Evolutionary conservation across 2,797 vertebrate genomes (phyloP).

Genomic region (Falco concolor): DNA sequence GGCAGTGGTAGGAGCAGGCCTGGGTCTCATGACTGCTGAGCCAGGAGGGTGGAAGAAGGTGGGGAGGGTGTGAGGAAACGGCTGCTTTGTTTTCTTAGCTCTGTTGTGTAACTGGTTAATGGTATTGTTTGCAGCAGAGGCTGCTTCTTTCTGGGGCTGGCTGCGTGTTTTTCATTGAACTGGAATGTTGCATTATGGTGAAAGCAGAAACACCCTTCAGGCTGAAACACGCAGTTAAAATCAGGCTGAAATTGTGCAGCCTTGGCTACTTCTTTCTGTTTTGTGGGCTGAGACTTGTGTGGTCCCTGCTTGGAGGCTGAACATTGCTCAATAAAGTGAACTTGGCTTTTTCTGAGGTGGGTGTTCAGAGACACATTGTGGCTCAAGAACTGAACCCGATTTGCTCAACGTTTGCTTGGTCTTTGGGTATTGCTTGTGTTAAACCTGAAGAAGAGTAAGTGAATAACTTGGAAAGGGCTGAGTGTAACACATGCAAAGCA

Average conservation of each 20-base stretch:
- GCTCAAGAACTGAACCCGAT: neutral
- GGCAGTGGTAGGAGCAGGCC: neutral
- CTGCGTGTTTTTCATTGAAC: neutral
- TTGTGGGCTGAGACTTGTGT: neutral
- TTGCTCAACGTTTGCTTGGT: neutral
- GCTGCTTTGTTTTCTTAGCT: slow-evolving; percentile 28
- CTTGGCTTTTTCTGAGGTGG: neutral
- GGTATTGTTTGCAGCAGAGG: slow-evolving; percentile 12
- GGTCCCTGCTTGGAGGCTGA: neutral
- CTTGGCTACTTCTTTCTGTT: neutral
- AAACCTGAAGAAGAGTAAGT: neutral
- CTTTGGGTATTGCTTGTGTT: neutral
- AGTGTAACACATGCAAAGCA: neutral
- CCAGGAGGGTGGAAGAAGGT: neutral
- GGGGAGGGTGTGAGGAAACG: slow-evolving; percentile 5
- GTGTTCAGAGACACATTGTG: neutral
- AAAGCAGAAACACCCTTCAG: neutral
- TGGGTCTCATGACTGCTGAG: neutral
- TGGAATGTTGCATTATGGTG: slow-evolving; percentile 1
- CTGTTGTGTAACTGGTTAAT: slow-evolving; percentile 33
- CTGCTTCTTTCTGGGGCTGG: neutral
- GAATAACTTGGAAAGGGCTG: neutral
- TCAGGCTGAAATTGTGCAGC: neutral
- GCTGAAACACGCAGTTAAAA: neutral
- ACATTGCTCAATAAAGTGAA: fast-evolving